Base-by-base conservation (phyloP, 2,888 invertebrate species). In the Dynastes maya region DNA sequence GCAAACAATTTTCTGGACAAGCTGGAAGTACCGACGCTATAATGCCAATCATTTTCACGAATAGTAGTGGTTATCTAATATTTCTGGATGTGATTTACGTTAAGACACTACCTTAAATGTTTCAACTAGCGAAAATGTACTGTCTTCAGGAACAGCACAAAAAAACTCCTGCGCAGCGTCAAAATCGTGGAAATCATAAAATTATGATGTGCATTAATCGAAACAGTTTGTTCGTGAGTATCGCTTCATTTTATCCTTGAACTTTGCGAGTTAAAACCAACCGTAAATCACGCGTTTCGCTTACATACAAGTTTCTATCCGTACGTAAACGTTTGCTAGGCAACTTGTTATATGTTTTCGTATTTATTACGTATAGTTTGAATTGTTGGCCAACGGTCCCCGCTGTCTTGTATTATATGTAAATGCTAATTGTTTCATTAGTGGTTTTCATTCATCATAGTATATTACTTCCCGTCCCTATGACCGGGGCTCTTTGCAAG, bases 391-490 rank as follows among this genome's bases (percentile, higher is more conserved):
- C 8, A 37, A 5, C 53, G 2, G 53, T 16, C 55, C 53, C 13
- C 16, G 53, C n/a, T 58, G 55, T 49, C 51, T 51, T 55, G 32
- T 55, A 71, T 71, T 55, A 53, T 55, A 71, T 53, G 70, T 71
- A 55, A 71, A 71, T 71, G 55, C 8, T 71, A 71, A 71, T 71
- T 71, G 70, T 71, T 71, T 32, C 55, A 37, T 55, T 71, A 37
- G 55, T 37, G 37, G 70, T 55, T 71, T 55, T 4, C 70, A 71
- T 71, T 71, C 55, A 55, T 71, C 53, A 71, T 3, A 32, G 32
- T 8, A 16, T 32, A 71, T 71, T 58, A 9, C 16, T 27, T 22
- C n/a, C 22, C 6, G 32, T 1, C 37, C 4, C 1, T 68, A 22
- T 16, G 68, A 49, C 6, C 49, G 32, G 32, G 1, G 13, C 27